phyloP scores from a whole-genome alignment of 2,113 vertebrate genomes.

The Eolophus roseicapilla region DNA sequence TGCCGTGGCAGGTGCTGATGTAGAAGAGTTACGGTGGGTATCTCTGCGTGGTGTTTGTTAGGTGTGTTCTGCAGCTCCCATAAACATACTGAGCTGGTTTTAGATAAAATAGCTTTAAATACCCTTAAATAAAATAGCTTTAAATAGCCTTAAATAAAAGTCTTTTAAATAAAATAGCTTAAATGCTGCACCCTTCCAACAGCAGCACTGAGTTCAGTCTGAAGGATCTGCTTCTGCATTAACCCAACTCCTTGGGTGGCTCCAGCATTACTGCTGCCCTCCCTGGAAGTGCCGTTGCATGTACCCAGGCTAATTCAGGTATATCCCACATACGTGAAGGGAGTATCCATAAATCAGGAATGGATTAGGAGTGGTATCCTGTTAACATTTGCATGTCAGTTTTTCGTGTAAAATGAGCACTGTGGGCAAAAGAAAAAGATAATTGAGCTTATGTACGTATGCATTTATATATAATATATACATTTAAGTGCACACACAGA shows the following conservation, averaged over 20 bases:
- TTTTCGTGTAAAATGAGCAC: background rate
- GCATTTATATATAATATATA: background rate
- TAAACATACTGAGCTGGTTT: background rate
- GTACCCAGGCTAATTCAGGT: background rate
- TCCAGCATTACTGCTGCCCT: background rate
- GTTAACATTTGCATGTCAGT: background rate
- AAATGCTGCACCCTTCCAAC: background rate
- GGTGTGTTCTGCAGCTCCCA: background rate
- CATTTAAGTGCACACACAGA: accelerated
- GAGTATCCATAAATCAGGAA: background rate
- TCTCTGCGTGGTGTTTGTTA: background rate
- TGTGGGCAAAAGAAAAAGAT: background rate
- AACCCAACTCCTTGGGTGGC: background rate
- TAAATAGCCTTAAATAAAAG: background rate
- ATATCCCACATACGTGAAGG: background rate
- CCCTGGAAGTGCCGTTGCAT: background rate
- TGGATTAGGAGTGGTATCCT: background rate
- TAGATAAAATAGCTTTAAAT: background rate
- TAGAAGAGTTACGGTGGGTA: background rate
- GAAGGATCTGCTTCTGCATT: background rate
- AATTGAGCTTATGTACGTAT: background rate
- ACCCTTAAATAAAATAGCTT: background rate
- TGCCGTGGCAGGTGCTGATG: background rate
- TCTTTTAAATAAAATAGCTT: background rate
- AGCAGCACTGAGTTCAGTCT: accelerated